phyloP scores from a whole-genome alignment of 2,888 invertebrate species.

The Gastracanthus pulcherrimus region DNA sequence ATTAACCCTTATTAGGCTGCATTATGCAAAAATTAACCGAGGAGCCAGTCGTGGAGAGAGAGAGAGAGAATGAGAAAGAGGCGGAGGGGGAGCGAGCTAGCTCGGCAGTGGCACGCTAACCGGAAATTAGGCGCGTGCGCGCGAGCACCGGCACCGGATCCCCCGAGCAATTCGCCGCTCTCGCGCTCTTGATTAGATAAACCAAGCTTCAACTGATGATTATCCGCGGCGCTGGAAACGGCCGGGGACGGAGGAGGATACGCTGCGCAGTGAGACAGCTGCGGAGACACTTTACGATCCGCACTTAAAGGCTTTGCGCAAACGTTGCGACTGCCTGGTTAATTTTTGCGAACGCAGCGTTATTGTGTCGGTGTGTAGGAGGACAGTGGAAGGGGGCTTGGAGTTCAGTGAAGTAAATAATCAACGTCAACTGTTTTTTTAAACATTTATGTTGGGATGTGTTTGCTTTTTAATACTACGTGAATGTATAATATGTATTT shows the following conservation, averaged over 20 bases:
- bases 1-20: slow-evolving; percentile 72
- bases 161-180: slow-evolving; percentile 26
- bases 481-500: too few species aligned
- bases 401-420: too few species aligned
- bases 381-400: too few species aligned
- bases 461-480: too few species aligned
- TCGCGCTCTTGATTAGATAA: slow-evolving; percentile 50
- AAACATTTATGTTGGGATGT: too few species aligned
- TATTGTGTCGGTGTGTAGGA: too few species aligned
- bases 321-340: too few species aligned
- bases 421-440: too few species aligned
- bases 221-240: not conserved
- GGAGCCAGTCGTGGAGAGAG: not conserved
- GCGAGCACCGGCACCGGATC: not conserved
- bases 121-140: slow-evolving; percentile 64
- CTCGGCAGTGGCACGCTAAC: slow-evolving; percentile 56
- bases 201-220: slow-evolving; percentile 45
- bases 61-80: not conserved
- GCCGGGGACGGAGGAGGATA: not conserved
- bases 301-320: not conserved
- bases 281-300: not conserved
- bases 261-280: not conserved
- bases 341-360: too few species aligned
- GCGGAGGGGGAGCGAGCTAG: not conserved
- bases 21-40: slow-evolving; percentile 71